Percentiles rank a stretch among this genome's conserved stretches.
phyloP scores from a whole-genome alignment of 2,113 vertebrate genomes.

The Ptychochromis oligacanthus region DNA sequence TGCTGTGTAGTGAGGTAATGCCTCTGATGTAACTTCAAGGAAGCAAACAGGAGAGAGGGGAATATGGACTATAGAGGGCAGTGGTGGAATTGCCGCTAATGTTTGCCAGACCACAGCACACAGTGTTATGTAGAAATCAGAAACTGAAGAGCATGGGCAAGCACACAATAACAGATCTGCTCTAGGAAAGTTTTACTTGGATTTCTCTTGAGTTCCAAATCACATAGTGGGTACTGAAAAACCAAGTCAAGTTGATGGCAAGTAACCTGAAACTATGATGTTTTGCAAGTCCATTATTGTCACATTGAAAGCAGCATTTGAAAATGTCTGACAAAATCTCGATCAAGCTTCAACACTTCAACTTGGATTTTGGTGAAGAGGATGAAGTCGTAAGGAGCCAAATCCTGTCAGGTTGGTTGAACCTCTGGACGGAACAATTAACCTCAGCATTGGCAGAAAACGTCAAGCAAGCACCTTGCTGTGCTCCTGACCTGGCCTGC shows the following conservation, averaged over 20 bases:
- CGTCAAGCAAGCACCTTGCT: too few relatives aligned
- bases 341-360: too few relatives aligned
- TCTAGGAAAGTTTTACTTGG: conserved; percentile 1
- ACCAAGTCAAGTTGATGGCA: neutral
- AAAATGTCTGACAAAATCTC: neutral
- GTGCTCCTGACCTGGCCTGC: too few relatives aligned
- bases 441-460: too few relatives aligned
- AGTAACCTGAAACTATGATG: neutral
- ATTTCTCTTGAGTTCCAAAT: conserved; percentile 17
- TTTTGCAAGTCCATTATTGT: neutral
- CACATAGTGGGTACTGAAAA: neutral
- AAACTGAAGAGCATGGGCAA: conserved; percentile 30
- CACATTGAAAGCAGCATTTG: neutral
- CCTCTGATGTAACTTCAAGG: conserved; percentile 74
- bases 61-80: conserved; percentile 32
- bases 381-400: too few relatives aligned
- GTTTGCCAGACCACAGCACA: conserved; percentile 64
- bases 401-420: too few relatives aligned
- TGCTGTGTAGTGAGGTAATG: conserved; percentile 74
- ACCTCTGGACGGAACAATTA: too few relatives aligned
- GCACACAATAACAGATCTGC: conserved; percentile 11
- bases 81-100: conserved; percentile 47
- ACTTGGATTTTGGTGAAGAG: too few relatives aligned
- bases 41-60: conserved; percentile 55
- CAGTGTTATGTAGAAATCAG: conserved; percentile 55